Evolutionary conservation across 2,797 vertebrate species (phyloP).

Genomic region (Graptemys geographica): DNA sequence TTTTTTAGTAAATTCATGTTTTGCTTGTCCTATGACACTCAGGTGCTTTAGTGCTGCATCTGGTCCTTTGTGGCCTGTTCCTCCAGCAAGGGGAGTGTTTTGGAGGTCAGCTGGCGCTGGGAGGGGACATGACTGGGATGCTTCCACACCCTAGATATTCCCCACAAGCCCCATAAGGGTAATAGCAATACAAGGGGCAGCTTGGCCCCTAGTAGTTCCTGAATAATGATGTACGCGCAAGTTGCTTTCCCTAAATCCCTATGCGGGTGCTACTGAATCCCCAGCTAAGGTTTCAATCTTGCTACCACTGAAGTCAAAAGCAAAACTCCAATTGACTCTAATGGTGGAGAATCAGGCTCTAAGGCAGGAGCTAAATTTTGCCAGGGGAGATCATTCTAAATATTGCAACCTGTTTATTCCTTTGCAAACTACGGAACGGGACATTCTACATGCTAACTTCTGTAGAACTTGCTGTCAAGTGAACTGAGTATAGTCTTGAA

Average conservation of each 20-base stretch:
- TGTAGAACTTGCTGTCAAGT: background rate
- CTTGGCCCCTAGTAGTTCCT: background rate
- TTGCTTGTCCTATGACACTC: background rate
- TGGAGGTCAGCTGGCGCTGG: background rate
- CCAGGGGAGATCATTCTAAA: background rate
- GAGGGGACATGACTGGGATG: background rate
- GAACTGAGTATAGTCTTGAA: background rate
- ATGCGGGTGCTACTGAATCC: background rate
- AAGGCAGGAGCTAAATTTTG: background rate
- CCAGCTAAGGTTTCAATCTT: background rate
- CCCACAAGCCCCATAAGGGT: background rate
- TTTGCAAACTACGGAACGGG: fast-evolving
- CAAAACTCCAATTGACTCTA: background rate
- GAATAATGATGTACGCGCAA: background rate
- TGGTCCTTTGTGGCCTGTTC: background rate
- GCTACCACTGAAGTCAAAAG: background rate
- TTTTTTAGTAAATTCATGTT: background rate
- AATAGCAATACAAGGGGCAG: background rate
- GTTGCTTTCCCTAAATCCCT: background rate
- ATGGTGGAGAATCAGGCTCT: background rate
- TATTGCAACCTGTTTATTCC: background rate
- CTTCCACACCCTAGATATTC: background rate
- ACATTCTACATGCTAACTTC: background rate
- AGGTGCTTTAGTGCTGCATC: background rate
- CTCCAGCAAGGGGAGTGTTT: background rate